Evolutionary conservation across 2,797 vertebrate genomes (phyloP), one percentile per base, ranked within the genome.

Genomic region (Leptatherina wallacei): DNA sequence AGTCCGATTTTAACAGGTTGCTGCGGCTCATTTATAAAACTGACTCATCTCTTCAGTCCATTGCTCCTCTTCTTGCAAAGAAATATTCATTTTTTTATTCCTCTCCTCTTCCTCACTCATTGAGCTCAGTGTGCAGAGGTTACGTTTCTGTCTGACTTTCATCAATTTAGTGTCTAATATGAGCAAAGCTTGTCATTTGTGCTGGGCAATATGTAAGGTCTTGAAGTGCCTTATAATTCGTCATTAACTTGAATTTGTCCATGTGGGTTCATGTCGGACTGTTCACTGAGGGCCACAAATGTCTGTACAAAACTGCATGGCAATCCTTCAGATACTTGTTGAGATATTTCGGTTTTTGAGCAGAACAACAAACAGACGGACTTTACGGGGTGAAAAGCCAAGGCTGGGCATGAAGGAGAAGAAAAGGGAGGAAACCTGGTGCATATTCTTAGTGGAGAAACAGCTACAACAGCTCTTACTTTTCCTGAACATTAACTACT

Each of bases 241-340:
- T n/a, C 20, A 20, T 7, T 9, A 47, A 47, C 44, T n/a, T 47
- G 44, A 47, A 42, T 16, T 16, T 47, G 44, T 18, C 6, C 42
- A 20, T 20, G 42, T 44, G 6, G 16, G 42, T 44, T 44, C 42
- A 44, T 44, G 18, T 20, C 18, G 20, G 42, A 44, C 42, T 29
- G 36, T 38, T 36, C 44, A 32, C 56, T 2, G 32, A 61, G 32
- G 47, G 33, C 10, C 42, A 51, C 20, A 4, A 58, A 47, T 51
- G 22, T 29, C 10, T 68, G 29, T 27, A 3, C 30, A 3, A 29
- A 20, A 20, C 38, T 51, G 27, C 18, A 51, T 60, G 30, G 10
- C 63, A 40, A 20, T 40, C 51, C 63, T 52, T 51, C 33, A 60
- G 52, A 61, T 52, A 36, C 60, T 18, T 49, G 4, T 51, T 36